Base-by-base conservation (phyloP, 1,140 invertebrate genomes). In the Drosophila trapezifrons region DNA sequence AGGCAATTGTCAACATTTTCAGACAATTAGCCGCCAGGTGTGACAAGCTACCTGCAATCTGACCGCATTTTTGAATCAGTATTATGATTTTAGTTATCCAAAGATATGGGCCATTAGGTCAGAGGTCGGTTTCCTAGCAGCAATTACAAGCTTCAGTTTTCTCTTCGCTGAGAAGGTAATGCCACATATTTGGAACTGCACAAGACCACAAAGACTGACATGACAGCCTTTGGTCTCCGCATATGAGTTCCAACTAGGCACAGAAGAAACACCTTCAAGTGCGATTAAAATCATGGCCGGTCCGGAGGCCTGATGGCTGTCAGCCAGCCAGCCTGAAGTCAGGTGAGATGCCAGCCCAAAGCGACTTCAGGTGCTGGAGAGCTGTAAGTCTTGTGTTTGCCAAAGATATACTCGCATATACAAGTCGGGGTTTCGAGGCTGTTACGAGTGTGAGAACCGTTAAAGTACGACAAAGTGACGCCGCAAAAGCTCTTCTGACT, bases 371-470 rank as follows among this genome's bases (percentile, higher is more conserved):
- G 35, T 67, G 64, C 51, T 10, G 35, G 45, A 29, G 46, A 66
- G 77, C 83, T 84, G 80, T 84, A 84, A 84, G 83, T 69, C 51
- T 65, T 64, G 62, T 65, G 62, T 66, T 66, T 80, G 84, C 80
- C 74, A 87, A 86, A 86, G 75, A 86, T 80, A 80, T 65, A 85
- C 73, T 74, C 54, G 63, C 60, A 78, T 75, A 71, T 60, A 67
- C 73, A 70, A 51, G 63, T 76, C 77, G 73, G 76, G 77, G 58
- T 85, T 75, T 43, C 35, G 60, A 42, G 47, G 49, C 82, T 67
- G 77, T 74, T 67, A 78, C 57, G 81, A 85, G 82, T 85, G 82
- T 85, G 82, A 85, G 82, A 85, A 85, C 82, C 82, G 82, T 85
- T 85, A 85, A 81, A 81, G 78, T 65, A 78, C 76, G 73, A 57